A percentile compares a stretch with the other conserved stretches of the same genome.
Evolutionary conservation across 2,888 invertebrate genomes (phyloP).

Genomic region (Cepaea hortensis): DNA sequence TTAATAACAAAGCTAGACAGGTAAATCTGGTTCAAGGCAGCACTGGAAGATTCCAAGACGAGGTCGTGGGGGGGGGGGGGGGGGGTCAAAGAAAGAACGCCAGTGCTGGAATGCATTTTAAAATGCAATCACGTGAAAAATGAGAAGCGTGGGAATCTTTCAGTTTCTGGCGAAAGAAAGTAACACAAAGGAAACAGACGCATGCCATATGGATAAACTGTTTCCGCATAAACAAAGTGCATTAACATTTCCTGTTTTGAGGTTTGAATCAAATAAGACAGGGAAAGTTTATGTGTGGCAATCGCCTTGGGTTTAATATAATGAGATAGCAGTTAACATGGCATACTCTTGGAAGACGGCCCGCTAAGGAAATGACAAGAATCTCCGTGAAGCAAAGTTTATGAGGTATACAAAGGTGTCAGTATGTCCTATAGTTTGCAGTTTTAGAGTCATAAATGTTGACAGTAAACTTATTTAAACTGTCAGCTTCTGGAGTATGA

Average conservation of each 20-base stretch:
- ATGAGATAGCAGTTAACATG: not conserved
- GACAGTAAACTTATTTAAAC: no score
- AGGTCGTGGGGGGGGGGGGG: not conserved
- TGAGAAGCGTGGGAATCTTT: constrained; percentile 34
- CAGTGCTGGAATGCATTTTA: constrained; percentile 10
- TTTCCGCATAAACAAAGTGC: constrained; percentile 10
- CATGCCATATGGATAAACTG: not conserved
- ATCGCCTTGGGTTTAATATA: not conserved
- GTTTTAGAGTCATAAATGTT: no score
- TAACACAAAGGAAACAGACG: not conserved
- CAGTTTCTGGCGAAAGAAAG: not conserved
- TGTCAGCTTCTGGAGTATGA: no score
- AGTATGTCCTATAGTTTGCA: no score
- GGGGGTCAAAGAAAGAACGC: not conserved
- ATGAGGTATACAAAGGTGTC: no score
- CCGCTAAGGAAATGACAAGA: no score
- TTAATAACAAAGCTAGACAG: not conserved
- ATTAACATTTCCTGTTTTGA: not conserved
- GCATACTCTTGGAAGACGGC: no score
- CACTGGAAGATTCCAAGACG: not conserved
- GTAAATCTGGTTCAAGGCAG: constrained; percentile 17
- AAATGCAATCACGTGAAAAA: constrained; percentile 23
- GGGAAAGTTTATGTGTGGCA: not conserved
- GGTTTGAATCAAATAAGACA: not conserved
- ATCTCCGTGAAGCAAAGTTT: no score